Evolutionary conservation across 2,797 vertebrate species (phyloP).

Genomic region (Picus viridis): DNA sequence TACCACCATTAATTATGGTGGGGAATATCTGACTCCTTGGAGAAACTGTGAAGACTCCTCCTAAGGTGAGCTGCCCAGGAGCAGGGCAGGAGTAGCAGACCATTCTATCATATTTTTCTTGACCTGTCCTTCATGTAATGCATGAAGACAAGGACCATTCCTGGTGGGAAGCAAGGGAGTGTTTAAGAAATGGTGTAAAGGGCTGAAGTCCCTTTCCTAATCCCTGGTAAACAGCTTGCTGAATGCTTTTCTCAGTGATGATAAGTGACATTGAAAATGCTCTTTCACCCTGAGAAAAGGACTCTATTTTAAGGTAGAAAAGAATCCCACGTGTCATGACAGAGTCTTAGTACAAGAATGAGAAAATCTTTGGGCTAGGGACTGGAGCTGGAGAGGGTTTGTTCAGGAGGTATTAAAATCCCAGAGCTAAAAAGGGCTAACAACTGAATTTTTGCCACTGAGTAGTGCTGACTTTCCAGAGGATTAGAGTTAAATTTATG

Average conservation of each 20-base stretch:
- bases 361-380: background rate
- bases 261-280: background rate
- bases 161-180: background rate
- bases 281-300: background rate
- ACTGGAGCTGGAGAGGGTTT: background rate
- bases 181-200: background rate
- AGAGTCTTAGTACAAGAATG: background rate
- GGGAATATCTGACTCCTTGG: background rate
- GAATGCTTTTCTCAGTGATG: background rate
- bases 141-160: background rate
- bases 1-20: background rate
- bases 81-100: background rate
- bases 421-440: background rate
- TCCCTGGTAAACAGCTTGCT: background rate
- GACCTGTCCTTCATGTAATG: background rate
- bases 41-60: background rate
- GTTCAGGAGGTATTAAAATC: background rate
- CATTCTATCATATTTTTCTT: background rate
- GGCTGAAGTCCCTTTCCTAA: background rate
- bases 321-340: background rate
- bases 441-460: background rate
- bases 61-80: background rate
- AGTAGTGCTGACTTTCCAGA: background rate
- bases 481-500: background rate
- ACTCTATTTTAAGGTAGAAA: background rate